phyloP scores from a whole-genome alignment of 2,797 vertebrate genomes.

The Gephyroberyx darwinii region DNA sequence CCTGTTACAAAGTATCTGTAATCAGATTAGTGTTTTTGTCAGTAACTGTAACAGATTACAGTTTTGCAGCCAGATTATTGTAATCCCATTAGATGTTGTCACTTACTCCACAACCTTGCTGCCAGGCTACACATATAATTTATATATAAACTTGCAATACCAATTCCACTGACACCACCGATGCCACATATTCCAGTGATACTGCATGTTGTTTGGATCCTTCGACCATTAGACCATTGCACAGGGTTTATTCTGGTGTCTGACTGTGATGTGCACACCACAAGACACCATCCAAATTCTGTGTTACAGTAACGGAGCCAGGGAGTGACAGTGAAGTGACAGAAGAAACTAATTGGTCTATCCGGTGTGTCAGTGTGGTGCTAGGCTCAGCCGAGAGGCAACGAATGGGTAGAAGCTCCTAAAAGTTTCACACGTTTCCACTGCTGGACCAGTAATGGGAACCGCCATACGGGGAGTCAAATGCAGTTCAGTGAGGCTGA shows the following conservation, averaged over 20 bases:
- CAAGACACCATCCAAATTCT: slow-evolving; percentile 26
- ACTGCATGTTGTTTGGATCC: slow-evolving; percentile 12
- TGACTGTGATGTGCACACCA: slow-evolving; percentile 20
- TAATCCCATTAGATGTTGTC: too few relatives aligned
- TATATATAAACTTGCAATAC: not conserved
- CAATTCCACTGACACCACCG: not conserved
- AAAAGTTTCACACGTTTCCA: slow-evolving; percentile 51
- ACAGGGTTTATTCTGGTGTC: slow-evolving; percentile 37
- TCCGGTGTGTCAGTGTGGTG: slow-evolving; percentile 60
- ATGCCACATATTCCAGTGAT: not conserved
- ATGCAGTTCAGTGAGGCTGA: slow-evolving; percentile 29
- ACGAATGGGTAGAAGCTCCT: slow-evolving; percentile 52
- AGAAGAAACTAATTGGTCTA: slow-evolving; percentile 69
- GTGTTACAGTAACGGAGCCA: slow-evolving; percentile 41
- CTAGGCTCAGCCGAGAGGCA: slow-evolving; percentile 49
- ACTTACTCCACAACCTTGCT: too few relatives aligned
- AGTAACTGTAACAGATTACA: too few relatives aligned
- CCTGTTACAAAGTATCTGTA: too few relatives aligned
- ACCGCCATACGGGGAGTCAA: slow-evolving; percentile 37
- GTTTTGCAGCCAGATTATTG: too few relatives aligned
- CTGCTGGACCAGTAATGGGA: slow-evolving; percentile 60
- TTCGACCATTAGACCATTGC: slow-evolving; percentile 10
- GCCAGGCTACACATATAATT: too few relatives aligned
- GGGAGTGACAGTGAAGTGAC: slow-evolving; percentile 56
- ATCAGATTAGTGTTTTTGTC: too few relatives aligned